Conservation (phyloP, 2,113 vertebrate genomes). For the Centropus unirufus region DNA sequence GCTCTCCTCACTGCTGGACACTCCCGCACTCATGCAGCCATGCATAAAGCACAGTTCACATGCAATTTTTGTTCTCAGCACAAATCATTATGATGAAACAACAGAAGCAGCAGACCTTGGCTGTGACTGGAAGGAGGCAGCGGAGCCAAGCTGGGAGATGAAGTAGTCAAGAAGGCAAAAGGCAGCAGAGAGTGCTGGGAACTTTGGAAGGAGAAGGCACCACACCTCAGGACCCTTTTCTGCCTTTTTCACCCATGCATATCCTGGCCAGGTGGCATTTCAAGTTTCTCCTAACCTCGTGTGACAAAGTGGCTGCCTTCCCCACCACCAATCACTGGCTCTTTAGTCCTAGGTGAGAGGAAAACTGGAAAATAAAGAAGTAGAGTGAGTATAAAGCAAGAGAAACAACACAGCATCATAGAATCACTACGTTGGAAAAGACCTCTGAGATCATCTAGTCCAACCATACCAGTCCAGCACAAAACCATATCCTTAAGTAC, state of each 20-base stretch:
- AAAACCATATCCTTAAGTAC: no score
- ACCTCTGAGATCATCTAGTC: no score
- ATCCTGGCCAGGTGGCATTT: neutral
- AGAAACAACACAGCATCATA: neutral
- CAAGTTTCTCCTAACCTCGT: neutral
- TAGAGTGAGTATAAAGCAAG: neutral
- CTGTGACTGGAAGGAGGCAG: neutral
- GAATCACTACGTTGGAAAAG: no score
- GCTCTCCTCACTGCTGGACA: neutral
- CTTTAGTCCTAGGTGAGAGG: neutral
- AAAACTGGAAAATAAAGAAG: neutral
- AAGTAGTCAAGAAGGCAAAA: fast-evolving
- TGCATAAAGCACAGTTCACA: neutral
- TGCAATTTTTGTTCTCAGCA: neutral
- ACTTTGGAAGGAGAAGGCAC: neutral
- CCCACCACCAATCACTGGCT: neutral
- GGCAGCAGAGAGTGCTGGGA: neutral
- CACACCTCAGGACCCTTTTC: neutral
- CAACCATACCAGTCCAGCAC: no score
- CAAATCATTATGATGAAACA: neutral
- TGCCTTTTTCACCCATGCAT: neutral
- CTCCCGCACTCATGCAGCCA: neutral
- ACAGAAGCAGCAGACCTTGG: neutral
- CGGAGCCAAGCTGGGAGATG: neutral
- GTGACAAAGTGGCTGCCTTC: neutral